phyloP scores from a whole-genome alignment of 2,113 vertebrate species.

The Raja brachyura region DNA sequence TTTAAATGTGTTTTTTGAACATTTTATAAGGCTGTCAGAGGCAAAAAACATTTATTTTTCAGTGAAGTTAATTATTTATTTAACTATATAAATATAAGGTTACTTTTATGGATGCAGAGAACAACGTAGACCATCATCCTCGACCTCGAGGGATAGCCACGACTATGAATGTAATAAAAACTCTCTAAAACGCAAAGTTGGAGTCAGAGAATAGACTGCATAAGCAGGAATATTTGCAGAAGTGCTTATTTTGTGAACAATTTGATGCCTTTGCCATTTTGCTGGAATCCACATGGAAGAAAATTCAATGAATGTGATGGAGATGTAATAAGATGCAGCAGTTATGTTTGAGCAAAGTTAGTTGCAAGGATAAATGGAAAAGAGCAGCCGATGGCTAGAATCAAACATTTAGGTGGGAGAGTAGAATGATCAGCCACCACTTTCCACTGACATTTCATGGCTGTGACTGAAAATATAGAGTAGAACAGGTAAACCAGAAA shows the following conservation, averaged over 20 bases:
- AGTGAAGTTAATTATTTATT: too few relatives aligned
- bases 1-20: too few relatives aligned
- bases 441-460: neutral
- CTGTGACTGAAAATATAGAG: neutral
- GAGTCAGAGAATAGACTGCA: neutral
- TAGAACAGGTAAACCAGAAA: neutral
- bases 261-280: neutral
- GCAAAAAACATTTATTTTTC: too few relatives aligned
- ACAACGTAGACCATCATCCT: too few relatives aligned
- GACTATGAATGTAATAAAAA: neutral
- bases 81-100: too few relatives aligned
- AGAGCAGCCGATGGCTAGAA: neutral
- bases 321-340: neutral
- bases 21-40: too few relatives aligned
- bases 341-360: neutral
- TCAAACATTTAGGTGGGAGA: too few relatives aligned
- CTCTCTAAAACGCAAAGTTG: neutral
- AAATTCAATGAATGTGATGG: neutral
- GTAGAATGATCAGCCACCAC: neutral
- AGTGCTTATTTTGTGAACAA: neutral
- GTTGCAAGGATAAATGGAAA: neutral
- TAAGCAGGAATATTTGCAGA: neutral
- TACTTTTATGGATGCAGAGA: too few relatives aligned
- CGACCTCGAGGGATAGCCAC: too few relatives aligned
- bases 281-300: neutral